A percentile compares a stretch with the other conserved stretches of the same genome.
phyloP scores from a whole-genome alignment of 2,113 vertebrate genomes.

The Colossoma macropomum region DNA sequence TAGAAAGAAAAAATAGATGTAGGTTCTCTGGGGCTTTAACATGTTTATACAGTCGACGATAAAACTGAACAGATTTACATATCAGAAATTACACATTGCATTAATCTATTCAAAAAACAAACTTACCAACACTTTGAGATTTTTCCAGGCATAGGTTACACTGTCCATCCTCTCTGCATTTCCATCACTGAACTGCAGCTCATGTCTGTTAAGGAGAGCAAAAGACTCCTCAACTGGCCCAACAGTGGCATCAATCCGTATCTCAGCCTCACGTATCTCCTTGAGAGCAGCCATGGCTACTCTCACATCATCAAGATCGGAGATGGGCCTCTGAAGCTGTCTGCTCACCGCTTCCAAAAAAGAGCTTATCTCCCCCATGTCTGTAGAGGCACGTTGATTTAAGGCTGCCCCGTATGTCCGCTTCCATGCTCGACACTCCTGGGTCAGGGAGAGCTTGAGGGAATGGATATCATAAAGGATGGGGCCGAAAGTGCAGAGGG shows the following conservation, averaged over 20 bases:
- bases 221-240: conserved; percentile 84
- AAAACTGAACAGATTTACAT: too few relatives aligned
- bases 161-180: conserved; percentile 82
- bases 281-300: conserved; percentile 78
- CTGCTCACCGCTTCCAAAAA: conserved; percentile 79
- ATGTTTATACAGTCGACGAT: background rate
- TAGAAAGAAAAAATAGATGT: too few relatives aligned
- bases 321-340: conserved; percentile 77
- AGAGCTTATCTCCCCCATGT: conserved; percentile 75
- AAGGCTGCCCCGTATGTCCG: conserved; percentile 78
- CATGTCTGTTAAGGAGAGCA: conserved; percentile 78
- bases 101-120: background rate
- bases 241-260: conserved; percentile 76
- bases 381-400: conserved; percentile 71
- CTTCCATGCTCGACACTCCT: conserved; percentile 81
- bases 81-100: too few relatives aligned
- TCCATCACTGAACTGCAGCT: conserved; percentile 76
- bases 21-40: too few relatives aligned
- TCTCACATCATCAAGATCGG: conserved; percentile 80
- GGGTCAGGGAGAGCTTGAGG: conserved; percentile 78
- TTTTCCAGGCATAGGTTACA: conserved; percentile 83
- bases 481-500: conserved; percentile 64
- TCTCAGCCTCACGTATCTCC: conserved; percentile 80
- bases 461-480: conserved; percentile 74
- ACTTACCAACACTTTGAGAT: conserved; percentile 77